A percentile compares a stretch with the other conserved stretches of the same genome.
phyloP scores from a whole-genome alignment of 2,888 invertebrate genomes.

The Macaria notata region DNA sequence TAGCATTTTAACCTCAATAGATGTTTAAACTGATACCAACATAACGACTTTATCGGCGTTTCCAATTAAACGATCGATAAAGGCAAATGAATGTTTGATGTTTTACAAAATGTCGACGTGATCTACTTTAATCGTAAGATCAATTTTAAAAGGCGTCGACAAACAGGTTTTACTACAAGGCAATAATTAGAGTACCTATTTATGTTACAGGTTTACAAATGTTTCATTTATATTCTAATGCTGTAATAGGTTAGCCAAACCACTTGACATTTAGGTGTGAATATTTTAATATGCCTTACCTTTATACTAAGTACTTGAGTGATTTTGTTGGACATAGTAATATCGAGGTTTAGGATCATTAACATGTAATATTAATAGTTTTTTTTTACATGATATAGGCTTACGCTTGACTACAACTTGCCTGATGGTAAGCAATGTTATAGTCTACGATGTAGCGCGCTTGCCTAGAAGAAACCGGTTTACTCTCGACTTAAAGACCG shows the following conservation, averaged over 20 bases:
- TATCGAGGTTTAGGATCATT: no score
- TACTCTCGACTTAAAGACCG: no score
- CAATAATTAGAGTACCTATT: slow-evolving; percentile 16
- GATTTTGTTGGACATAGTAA: no score
- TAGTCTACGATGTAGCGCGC: no score
- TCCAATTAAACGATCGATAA: slow-evolving; percentile 15
- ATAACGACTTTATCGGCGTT: slow-evolving; percentile 8
- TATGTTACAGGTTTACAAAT: slow-evolving; percentile 11
- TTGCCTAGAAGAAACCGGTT: no score
- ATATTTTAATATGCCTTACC: not conserved
- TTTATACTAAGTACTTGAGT: no score
- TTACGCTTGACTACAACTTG: no score
- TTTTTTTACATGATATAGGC: no score
- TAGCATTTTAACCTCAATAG: no score
- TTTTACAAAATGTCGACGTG: slow-evolving; percentile 15
- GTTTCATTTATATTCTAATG: slow-evolving; percentile 6
- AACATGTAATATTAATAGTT: no score
- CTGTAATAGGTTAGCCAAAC: not conserved
- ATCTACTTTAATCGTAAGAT: slow-evolving; percentile 9
- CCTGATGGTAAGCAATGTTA: no score
- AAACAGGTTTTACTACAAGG: slow-evolving; percentile 8
- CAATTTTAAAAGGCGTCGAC: slow-evolving; percentile 8
- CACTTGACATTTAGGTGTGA: slow-evolving; percentile 10
- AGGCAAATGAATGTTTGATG: slow-evolving; percentile 19
- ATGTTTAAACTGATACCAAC: not conserved